Conservation (phyloP, 2,888 invertebrate genomes). For the Clusia tigrina region DNA sequence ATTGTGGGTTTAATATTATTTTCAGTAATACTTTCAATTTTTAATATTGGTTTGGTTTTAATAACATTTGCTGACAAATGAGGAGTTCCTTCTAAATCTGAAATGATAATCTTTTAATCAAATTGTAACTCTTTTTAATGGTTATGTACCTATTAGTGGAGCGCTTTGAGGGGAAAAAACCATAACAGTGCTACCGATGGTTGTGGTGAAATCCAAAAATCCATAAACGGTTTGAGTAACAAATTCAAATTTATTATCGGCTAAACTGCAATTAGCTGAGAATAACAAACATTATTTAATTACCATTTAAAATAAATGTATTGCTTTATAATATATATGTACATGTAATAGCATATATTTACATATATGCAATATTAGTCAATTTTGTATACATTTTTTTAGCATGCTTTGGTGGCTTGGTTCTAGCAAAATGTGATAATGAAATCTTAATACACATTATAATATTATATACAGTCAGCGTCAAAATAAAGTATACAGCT, state of each 20-base stretch:
- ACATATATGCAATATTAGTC: no score
- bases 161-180: constrained; percentile 89
- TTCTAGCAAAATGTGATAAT: no score
- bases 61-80: constrained; percentile 44
- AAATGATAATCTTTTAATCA: constrained; percentile 2
- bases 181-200: constrained; percentile 93
- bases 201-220: constrained; percentile 92
- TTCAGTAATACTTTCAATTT: constrained; percentile 37
- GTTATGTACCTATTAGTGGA: constrained; percentile 72
- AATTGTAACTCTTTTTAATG: background rate
- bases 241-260: constrained; percentile 57
- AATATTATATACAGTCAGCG: no score
- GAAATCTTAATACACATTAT: no score
- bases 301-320: no score
- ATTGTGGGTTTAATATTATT: constrained; percentile 49
- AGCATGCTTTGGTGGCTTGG: no score
- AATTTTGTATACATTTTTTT: no score
- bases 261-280: no score
- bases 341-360: no score
- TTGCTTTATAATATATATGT: no score
- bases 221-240: constrained; percentile 93
- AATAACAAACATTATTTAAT: no score
- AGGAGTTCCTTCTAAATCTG: constrained; percentile 36
- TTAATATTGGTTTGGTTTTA: constrained; percentile 48
- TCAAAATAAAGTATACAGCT: no score